Conservation (phyloP, 2,888 invertebrate genomes). For the Parapristionchus giblindavisi region DNA sequence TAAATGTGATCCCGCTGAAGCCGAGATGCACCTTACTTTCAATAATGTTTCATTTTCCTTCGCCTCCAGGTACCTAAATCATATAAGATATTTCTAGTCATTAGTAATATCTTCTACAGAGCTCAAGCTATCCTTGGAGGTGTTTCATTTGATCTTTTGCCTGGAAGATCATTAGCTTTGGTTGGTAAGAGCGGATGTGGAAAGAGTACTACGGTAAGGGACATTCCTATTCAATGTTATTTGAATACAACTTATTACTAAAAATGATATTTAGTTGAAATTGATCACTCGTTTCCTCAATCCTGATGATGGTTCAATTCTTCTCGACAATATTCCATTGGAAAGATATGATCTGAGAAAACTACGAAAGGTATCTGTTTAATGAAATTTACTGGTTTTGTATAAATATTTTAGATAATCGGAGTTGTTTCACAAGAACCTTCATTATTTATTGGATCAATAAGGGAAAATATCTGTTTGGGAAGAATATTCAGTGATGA, state of each 20-base stretch:
- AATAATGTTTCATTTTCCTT: constrained; percentile 1
- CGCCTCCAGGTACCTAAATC: constrained; percentile 6
- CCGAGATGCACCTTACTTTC: constrained; percentile 13
- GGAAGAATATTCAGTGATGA: constrained; percentile 14
- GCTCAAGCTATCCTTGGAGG: not conserved
- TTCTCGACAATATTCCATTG: not conserved
- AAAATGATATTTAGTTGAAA: not conserved
- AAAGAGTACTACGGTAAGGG: constrained; percentile 24
- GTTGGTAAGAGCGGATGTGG: constrained; percentile 34
- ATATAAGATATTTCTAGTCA: not conserved
- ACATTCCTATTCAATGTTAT: not conserved
- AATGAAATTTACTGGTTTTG: not conserved
- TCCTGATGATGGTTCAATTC: constrained; percentile 13
- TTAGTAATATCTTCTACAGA: not conserved
- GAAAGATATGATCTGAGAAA: constrained; percentile 8
- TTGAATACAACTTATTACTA: not conserved
- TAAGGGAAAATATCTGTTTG: constrained; percentile 25
- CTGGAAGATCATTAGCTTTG: not conserved
- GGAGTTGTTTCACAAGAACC: constrained; percentile 35
- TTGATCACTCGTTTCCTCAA: constrained; percentile 20
- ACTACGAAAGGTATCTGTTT: not conserved
- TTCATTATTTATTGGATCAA: constrained; percentile 15
- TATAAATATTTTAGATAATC: not conserved
- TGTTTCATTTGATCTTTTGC: constrained; percentile 3
- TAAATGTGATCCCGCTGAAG: not conserved